Evolutionary conservation across 2,888 invertebrate genomes (phyloP).

Genomic region (Netelia virgata): DNA sequence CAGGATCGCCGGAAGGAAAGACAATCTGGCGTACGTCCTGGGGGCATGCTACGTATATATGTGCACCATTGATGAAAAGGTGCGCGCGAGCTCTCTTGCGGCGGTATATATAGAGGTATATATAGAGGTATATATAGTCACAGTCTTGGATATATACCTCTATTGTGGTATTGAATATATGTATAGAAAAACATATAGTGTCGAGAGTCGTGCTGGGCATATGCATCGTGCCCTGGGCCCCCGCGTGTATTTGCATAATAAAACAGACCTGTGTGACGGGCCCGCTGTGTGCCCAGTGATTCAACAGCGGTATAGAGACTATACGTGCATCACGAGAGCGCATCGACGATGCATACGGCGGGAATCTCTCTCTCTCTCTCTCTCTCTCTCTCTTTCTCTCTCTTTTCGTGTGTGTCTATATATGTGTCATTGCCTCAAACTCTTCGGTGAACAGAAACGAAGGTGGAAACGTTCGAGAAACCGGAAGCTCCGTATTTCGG

Average conservation of each 20-base stretch:
- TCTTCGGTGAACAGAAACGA: slow-evolving; percentile 18
- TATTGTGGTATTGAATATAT: slow-evolving; percentile 38
- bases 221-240: slow-evolving; percentile 67
- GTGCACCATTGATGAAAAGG: slow-evolving; percentile 64
- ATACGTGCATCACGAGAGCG: slow-evolving; percentile 65
- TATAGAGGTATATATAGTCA: slow-evolving; percentile 37
- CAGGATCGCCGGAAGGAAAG: slow-evolving; percentile 62
- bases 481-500: slow-evolving; percentile 54
- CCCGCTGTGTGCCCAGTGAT: slow-evolving; percentile 63
- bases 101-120: slow-evolving; percentile 46
- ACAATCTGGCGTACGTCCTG: slow-evolving; percentile 55
- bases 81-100: slow-evolving; percentile 17
- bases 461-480: slow-evolving; percentile 52
- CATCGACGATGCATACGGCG: slow-evolving; percentile 47
- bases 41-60: slow-evolving; percentile 44
- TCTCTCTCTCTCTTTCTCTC: too few relatives aligned
- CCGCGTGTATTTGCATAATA: slow-evolving; percentile 80
- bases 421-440: slow-evolving; percentile 37
- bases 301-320: slow-evolving; percentile 53
- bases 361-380: slow-evolving; percentile 24
- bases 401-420: slow-evolving; percentile 19
- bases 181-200: slow-evolving; percentile 28
- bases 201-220: slow-evolving; percentile 66
- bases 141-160: slow-evolving; percentile 25
- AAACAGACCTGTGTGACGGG: slow-evolving; percentile 76